phyloP scores from a whole-genome alignment of 2,888 invertebrate genomes.

The Netelia virgata region DNA sequence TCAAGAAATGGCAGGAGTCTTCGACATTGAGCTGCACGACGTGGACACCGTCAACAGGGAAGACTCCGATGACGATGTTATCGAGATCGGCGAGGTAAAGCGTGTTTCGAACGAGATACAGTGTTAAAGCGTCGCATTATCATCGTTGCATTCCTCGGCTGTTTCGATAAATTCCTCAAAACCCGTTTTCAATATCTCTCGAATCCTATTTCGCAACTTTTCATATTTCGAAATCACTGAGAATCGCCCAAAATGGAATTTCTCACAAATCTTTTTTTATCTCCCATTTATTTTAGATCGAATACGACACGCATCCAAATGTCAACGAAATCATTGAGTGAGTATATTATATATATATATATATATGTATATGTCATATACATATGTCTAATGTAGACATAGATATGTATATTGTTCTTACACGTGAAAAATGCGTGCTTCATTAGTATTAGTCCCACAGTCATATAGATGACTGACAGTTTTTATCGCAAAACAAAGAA shows the following conservation, averaged over 20 bases:
- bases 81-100: constrained; percentile 94
- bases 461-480: not conserved
- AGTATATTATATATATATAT: constrained; percentile 84
- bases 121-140: not conserved
- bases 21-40: constrained; percentile 95
- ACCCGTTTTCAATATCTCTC: not conserved
- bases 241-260: not conserved
- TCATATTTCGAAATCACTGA: not conserved
- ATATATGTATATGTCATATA: constrained; percentile 10
- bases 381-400: constrained; percentile 16
- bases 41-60: constrained; percentile 89
- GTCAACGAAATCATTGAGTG: constrained; percentile 92
- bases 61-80: constrained; percentile 95
- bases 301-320: constrained; percentile 92
- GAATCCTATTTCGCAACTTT: not conserved
- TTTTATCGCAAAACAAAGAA: not conserved
- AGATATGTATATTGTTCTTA: not conserved
- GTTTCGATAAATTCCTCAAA: constrained; percentile 32
- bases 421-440: constrained; percentile 6
- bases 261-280: not conserved
- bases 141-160: not conserved
- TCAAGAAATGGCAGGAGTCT: constrained; percentile 92
- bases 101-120: not conserved
- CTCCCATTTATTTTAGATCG: constrained; percentile 87
- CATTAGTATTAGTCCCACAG: not conserved